Evolutionary conservation across 2,888 invertebrate genomes (phyloP).

Genomic region (Elysia crispata): DNA sequence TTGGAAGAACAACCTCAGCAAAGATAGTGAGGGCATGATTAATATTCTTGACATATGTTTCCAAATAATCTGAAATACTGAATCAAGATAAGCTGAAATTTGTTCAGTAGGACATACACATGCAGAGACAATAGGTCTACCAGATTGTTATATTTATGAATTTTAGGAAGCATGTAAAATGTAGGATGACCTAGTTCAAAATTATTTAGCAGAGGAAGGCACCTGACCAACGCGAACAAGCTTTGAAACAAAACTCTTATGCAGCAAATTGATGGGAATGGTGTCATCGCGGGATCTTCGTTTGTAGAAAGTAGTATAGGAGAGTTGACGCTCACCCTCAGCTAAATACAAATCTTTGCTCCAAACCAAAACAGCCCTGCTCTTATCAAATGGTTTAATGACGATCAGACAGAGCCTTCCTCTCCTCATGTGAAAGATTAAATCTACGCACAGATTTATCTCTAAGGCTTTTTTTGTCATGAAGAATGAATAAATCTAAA

Average conservation of each 20-base stretch:
- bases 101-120: slow-evolving; percentile 31
- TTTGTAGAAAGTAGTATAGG: background rate
- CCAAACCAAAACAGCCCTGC: too few relatives aligned
- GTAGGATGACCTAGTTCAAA: background rate
- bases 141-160: slow-evolving; percentile 45
- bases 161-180: slow-evolving; percentile 50
- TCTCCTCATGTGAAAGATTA: too few relatives aligned
- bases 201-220: background rate
- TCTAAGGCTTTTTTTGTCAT: too few relatives aligned
- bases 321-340: background rate
- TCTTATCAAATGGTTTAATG: too few relatives aligned
- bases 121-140: slow-evolving; percentile 48
- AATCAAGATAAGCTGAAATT: slow-evolving; percentile 32
- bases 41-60: slow-evolving; percentile 19
- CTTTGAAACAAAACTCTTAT: background rate
- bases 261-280: background rate
- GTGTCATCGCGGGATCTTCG: background rate
- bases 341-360: too few relatives aligned
- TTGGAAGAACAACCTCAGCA: background rate
- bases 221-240: background rate
- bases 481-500: too few relatives aligned
- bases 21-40: slow-evolving; percentile 26
- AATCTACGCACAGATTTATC: too few relatives aligned
- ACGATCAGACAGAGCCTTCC: too few relatives aligned
- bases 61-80: background rate